A percentile compares a stretch with the other conserved stretches of the same genome.
These are phyloP conservation scores for Hemicordylus capensis DNA, from an alignment of 2,113 vertebrate genomes.

Conservation along the genomic window DNA sequence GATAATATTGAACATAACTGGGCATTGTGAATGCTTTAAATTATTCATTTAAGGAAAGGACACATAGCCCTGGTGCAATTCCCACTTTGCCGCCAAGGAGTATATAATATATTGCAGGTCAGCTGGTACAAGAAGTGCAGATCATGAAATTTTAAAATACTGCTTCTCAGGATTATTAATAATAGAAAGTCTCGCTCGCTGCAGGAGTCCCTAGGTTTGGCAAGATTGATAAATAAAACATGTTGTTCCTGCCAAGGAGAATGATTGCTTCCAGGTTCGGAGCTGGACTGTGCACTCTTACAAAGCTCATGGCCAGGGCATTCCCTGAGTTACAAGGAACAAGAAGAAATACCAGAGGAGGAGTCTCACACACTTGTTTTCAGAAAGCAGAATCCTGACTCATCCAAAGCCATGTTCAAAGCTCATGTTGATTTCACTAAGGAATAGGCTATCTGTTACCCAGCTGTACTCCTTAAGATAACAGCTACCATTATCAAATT, in stretches of 20 bases:
- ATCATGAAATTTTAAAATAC: conserved; percentile 81
- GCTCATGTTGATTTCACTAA: neutral
- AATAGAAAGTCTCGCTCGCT: conserved; percentile 70
- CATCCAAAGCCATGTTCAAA: neutral
- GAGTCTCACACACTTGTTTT: neutral
- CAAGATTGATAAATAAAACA: conserved; percentile 68
- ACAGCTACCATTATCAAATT: neutral
- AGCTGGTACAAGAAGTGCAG: conserved; percentile 66
- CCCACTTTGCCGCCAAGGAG: conserved; percentile 54
- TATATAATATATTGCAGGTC: conserved; percentile 72
- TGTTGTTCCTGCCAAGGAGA: conserved; percentile 55
- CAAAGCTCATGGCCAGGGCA: conserved; percentile 36
- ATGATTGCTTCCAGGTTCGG: conserved; percentile 54
- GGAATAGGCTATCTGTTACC: neutral
- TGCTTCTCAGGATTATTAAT: conserved; percentile 77
- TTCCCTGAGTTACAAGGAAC: neutral
- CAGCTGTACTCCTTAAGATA: neutral
- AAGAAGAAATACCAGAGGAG: neutral
- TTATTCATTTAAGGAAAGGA: conserved; percentile 73
- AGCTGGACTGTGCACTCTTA: conserved; percentile 37
- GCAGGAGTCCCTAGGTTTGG: conserved; percentile 59
- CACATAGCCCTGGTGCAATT: conserved; percentile 57
- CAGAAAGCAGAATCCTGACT: neutral
- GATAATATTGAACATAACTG: conserved; percentile 74
- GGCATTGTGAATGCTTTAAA: conserved; percentile 73